Evolutionary conservation across 2,113 vertebrate species (phyloP).

Genomic region (Dolichallabes microphthalmus): DNA sequence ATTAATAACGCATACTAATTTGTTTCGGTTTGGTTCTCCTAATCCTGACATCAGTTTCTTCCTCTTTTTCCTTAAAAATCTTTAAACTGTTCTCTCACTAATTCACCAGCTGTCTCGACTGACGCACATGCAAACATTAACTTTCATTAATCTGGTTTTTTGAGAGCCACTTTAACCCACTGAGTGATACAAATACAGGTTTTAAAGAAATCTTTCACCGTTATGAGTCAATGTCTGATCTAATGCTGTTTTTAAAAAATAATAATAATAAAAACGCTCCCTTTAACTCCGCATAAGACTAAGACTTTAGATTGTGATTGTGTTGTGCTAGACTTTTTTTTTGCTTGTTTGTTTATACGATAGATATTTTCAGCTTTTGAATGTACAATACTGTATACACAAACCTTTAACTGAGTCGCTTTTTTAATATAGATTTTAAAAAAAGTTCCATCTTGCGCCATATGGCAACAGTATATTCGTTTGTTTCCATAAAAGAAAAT

Average conservation of each 20-base stretch:
- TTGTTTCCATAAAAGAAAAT: background rate
- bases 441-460: background rate
- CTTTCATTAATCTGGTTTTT: conserved; percentile 65
- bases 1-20: conserved; percentile 57
- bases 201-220: background rate
- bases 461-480: background rate
- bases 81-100: conserved; percentile 57
- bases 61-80: conserved; percentile 26
- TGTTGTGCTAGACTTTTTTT: background rate
- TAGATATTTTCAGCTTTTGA: background rate
- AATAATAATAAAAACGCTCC: background rate
- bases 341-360: background rate
- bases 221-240: background rate
- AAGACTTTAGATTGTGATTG: background rate
- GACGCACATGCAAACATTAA: conserved; percentile 67
- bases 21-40: conserved; percentile 45
- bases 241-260: background rate
- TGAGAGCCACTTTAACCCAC: conserved; percentile 63
- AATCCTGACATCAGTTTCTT: conserved; percentile 4
- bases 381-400: background rate
- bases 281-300: background rate
- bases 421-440: background rate
- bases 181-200: conserved; percentile 51
- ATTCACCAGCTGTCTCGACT: conserved; percentile 65
- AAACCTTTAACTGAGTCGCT: background rate